phyloP scores from a whole-genome alignment of 2,888 invertebrate species.

The Pasiphila rectangulata region DNA sequence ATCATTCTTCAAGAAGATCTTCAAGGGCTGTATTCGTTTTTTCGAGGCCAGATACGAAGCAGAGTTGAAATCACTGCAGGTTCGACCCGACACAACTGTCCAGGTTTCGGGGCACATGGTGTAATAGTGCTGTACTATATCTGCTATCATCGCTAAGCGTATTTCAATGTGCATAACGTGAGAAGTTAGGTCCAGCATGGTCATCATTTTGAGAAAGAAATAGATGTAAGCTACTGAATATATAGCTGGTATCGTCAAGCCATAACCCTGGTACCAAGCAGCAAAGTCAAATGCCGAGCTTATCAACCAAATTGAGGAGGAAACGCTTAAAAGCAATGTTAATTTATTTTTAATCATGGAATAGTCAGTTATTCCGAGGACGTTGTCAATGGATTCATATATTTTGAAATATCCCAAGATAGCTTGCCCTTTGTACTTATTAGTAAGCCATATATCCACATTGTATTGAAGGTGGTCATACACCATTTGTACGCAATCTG shows the following conservation, averaged over 20 bases:
- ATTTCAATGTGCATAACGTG: constrained; percentile 55
- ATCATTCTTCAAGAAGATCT: constrained; percentile 21
- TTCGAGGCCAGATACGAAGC: constrained; percentile 11
- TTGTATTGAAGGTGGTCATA: constrained; percentile 55
- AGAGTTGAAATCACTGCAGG: constrained; percentile 29
- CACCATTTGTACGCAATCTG: constrained; percentile 53
- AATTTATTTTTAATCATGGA: constrained; percentile 41
- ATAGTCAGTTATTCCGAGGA: constrained; percentile 44
- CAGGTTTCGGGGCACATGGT: constrained; percentile 24
- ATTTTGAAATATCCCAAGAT: constrained; percentile 52
- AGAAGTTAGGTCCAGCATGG: constrained; percentile 54
- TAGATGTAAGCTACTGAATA: constrained; percentile 51
- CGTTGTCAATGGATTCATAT: constrained; percentile 51
- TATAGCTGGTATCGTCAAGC: constrained; percentile 39
- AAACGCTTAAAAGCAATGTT: constrained; percentile 39
- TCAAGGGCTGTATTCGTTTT: constrained; percentile 15
- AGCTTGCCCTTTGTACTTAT: constrained; percentile 52
- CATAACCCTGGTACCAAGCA: constrained; percentile 51
- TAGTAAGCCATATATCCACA: constrained; percentile 55
- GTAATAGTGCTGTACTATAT: constrained; percentile 45
- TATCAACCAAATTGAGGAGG: constrained; percentile 44
- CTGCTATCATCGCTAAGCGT: constrained; percentile 49
- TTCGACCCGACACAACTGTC: constrained; percentile 27
- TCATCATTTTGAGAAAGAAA: constrained; percentile 59
- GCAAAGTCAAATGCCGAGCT: constrained; percentile 47